phyloP scores from a whole-genome alignment of 92 coral and sea anemone genomes.

The Palythoa grandiflora region DNA sequence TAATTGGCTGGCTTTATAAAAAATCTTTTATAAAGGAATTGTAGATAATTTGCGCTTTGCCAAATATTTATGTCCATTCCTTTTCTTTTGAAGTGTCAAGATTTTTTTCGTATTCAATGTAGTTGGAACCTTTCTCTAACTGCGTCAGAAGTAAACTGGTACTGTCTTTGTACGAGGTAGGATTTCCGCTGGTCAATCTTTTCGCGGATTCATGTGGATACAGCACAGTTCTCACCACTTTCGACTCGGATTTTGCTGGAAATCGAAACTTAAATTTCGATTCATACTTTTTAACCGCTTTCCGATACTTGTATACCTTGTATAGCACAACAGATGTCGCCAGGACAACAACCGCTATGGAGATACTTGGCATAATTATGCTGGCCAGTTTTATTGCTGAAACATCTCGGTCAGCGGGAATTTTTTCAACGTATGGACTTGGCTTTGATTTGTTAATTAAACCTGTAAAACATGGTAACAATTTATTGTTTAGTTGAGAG shows the following conservation, averaged over 20 bases:
- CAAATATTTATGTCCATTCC: background rate
- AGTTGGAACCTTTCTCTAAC: slow-evolving; percentile 3
- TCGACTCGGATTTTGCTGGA: slow-evolving; percentile 9
- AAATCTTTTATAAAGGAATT: background rate
- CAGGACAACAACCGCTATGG: slow-evolving; percentile 65
- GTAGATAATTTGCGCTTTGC: background rate
- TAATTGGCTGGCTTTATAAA: background rate
- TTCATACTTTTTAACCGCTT: background rate
- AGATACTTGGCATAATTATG: slow-evolving; percentile 77
- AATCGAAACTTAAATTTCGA: background rate
- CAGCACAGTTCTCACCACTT: background rate
- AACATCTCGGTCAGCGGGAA: slow-evolving; percentile 43
- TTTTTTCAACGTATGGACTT: background rate
- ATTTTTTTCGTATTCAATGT: slow-evolving; percentile 28
- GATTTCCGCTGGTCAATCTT: background rate
- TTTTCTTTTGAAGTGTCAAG: slow-evolving; percentile 19
- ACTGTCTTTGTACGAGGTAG: background rate
- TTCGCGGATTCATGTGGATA: background rate
- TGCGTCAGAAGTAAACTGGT: slow-evolving; percentile 2
- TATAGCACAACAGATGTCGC: slow-evolving; percentile 49
- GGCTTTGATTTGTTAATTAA: background rate
- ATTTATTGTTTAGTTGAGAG: background rate
- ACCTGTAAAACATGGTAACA: slow-evolving; percentile 3
- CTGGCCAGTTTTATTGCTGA: slow-evolving; percentile 88
- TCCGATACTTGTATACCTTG: slow-evolving; percentile 49